A percentile compares a stretch with the other conserved stretches of the same genome.
phyloP scores from a whole-genome alignment of 1,140 invertebrate species.

The Steinernema khuongi region DNA sequence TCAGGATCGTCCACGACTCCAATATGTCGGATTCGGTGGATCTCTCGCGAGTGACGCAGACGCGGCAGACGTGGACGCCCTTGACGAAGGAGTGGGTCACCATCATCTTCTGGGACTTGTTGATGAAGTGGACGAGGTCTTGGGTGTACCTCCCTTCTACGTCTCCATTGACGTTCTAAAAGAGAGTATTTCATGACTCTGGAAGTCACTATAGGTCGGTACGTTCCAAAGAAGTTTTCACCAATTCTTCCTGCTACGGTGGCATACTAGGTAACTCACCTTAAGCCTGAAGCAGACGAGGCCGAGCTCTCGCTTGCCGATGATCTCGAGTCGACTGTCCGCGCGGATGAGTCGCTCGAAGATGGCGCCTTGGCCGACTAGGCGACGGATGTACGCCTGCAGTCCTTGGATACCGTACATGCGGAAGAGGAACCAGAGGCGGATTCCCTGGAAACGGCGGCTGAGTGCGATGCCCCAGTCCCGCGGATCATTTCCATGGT shows the following conservation, averaged over 20 bases:
- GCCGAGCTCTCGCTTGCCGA: constrained; percentile 85
- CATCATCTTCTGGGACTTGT: not conserved
- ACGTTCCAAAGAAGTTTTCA: no score
- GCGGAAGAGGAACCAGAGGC: constrained; percentile 93
- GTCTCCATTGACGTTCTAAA: not conserved
- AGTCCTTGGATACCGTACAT: constrained; percentile 86
- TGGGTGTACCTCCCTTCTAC: not conserved
- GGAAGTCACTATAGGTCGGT: no score
- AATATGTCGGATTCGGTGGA: not conserved
- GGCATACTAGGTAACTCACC: no score
- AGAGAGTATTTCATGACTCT: no score
- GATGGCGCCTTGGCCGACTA: not conserved
- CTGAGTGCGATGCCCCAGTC: constrained; percentile 96
- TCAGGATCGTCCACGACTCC: not conserved
- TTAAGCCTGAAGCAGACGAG: constrained; percentile 76
- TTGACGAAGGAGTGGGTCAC: not conserved
- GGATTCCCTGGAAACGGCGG: constrained; percentile 82
- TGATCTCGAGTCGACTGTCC: constrained; percentile 85
- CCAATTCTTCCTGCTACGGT: no score
- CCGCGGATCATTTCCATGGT: constrained; percentile 70
- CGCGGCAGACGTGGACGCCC: not conserved
- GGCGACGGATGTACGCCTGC: constrained; percentile 79
- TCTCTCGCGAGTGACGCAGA: not conserved
- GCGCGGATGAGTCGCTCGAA: constrained; percentile 76
- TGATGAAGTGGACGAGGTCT: not conserved